Evolutionary conservation across 2,113 vertebrate species (phyloP).

Genomic region (Rhizomys pruinosus): DNA sequence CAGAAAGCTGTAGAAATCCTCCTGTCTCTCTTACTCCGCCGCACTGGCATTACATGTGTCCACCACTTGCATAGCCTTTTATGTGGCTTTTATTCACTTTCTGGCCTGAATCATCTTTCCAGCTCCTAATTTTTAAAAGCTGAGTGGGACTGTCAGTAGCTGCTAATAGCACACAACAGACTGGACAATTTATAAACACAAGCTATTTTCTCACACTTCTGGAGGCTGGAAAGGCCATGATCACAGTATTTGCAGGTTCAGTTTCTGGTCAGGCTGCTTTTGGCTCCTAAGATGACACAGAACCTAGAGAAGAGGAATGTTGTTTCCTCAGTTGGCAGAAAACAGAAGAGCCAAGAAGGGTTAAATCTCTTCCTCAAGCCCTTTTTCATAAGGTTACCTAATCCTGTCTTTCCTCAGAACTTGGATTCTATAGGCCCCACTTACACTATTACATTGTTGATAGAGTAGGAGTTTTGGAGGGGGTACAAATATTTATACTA

Average conservation of each 20-base stretch:
- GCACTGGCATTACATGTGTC: neutral
- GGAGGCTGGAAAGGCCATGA: neutral
- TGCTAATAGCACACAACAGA: neutral
- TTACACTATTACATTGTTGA: neutral
- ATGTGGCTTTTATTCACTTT: neutral
- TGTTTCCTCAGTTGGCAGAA: neutral
- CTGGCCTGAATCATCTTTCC: neutral
- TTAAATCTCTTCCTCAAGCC: neutral
- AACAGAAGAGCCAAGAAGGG: neutral
- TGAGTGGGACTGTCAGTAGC: neutral
- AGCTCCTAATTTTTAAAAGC: slow-evolving; percentile 38
- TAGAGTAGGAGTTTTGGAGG: neutral
- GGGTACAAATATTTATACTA: neutral
- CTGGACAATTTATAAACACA: neutral
- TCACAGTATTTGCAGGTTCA: neutral
- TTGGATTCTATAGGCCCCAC: neutral
- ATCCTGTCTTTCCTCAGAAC: neutral
- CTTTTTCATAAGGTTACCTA: neutral
- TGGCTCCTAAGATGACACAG: neutral
- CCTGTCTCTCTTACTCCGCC: no score
- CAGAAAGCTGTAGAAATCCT: neutral
- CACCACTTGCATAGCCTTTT: neutral
- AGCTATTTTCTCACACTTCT: neutral
- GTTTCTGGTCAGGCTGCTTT: neutral
- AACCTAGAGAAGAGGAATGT: neutral